Conservation (phyloP, 2,797 vertebrate genomes). For the Alectoris magna region DNA sequence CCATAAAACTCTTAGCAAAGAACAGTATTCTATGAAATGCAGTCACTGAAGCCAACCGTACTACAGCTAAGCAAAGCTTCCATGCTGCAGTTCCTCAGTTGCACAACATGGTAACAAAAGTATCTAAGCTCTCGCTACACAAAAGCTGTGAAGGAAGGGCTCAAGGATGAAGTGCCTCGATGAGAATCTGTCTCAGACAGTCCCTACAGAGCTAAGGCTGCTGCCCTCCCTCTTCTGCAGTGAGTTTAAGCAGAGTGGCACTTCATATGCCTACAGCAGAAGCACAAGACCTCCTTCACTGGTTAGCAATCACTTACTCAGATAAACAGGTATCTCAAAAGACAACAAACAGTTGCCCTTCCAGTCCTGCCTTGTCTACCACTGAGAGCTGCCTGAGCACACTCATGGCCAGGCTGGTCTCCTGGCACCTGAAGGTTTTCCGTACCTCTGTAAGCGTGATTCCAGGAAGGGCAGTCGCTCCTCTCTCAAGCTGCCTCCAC, state of each 20-base stretch:
- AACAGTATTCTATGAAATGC: neutral
- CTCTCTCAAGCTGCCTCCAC: conserved; percentile 94
- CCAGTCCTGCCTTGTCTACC: neutral
- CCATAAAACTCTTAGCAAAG: neutral
- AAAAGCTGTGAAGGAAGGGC: neutral
- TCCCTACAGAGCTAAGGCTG: neutral
- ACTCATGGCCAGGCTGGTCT: neutral
- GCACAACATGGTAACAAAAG: neutral
- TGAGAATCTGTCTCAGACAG: neutral
- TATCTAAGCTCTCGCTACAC: neutral
- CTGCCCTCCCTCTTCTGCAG: neutral
- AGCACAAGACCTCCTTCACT: neutral
- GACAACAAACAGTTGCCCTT: neutral
- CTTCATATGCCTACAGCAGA: neutral
- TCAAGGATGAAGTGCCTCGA: neutral
- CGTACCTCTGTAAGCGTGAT: conserved; percentile 87
- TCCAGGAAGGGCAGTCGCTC: conserved; percentile 88
- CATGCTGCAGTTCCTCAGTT: neutral
- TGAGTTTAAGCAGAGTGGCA: neutral
- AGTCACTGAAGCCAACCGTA: neutral
- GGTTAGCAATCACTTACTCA: neutral
- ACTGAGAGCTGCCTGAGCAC: neutral
- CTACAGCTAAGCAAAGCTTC: neutral
- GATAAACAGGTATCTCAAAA: neutral
- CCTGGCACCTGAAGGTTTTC: neutral